Evolutionary conservation across 2,888 invertebrate species (phyloP).

Genomic region (Sminthurinus aureus): DNA sequence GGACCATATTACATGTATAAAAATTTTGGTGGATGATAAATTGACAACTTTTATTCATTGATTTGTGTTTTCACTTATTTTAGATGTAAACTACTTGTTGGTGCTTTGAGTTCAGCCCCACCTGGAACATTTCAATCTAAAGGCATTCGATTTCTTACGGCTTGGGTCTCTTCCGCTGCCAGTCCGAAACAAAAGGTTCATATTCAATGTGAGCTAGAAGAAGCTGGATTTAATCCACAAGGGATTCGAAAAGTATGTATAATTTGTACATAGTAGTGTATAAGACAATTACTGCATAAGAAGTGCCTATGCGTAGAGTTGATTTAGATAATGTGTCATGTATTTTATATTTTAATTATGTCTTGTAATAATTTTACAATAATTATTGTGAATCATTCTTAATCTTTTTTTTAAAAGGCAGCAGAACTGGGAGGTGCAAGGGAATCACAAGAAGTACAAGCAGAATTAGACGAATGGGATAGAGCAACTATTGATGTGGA

Average conservation of each 20-base stretch:
- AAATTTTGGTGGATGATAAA: too few species aligned
- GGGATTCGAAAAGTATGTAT: slow-evolving; percentile 65
- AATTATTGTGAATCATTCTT: not conserved
- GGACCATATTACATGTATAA: too few species aligned
- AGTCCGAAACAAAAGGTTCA: slow-evolving; percentile 80
- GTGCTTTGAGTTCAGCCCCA: slow-evolving; percentile 63
- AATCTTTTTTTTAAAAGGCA: slow-evolving; percentile 44
- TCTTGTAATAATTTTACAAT: not conserved
- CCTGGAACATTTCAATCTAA: slow-evolving; percentile 71
- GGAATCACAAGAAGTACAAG: slow-evolving; percentile 56
- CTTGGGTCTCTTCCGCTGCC: slow-evolving; percentile 69
- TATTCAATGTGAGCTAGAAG: slow-evolving; percentile 83
- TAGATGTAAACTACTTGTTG: slow-evolving; percentile 87
- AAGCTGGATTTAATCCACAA: slow-evolving; percentile 76
- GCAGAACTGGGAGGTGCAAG: slow-evolving; percentile 58
- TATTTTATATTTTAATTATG: too few species aligned
- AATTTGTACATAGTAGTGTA: not conserved
- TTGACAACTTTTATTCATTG: too few species aligned
- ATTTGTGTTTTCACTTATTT: too few species aligned
- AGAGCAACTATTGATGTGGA: slow-evolving; percentile 57
- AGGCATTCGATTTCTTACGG: slow-evolving; percentile 84
- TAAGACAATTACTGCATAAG: too few species aligned
- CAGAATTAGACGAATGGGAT: slow-evolving; percentile 59
- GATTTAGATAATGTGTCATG: too few species aligned
- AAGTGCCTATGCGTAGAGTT: too few species aligned